Evolutionary conservation across 2,113 vertebrate species (phyloP), one percentile per base, ranked within the genome.

Genomic region (Hylia prasina): DNA sequence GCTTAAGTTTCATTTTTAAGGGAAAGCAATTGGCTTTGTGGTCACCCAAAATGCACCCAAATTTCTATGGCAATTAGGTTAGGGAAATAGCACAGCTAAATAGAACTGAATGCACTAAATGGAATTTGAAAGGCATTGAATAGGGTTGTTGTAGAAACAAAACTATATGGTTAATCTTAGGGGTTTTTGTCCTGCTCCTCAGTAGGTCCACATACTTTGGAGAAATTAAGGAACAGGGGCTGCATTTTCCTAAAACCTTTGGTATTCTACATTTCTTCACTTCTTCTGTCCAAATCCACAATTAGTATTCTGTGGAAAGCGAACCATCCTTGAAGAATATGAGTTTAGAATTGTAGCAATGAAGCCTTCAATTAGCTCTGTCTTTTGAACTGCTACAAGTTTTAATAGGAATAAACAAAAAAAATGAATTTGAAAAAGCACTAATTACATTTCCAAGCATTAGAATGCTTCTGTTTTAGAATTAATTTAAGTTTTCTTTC

Each of bases 391-490:
- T 87, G 33, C n/a, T 90, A 78, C 60, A 89, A 89, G 42, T 86
- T 94, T 86, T 77, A 86, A 57, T 70, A 87, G 72, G 81, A 92
- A 92, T 84, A 92, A 90, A 89, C 72, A 92, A 93, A 83, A 87
- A 94, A 73, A 93, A 81, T 56, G 0, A 87, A 70, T 85, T 93
- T 84, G 57, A 58, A 89, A 82, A 82, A 83, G 42, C 6, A 2
- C 42, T 87, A 91, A 91, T 87, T 95, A 51, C 51, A 58, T 93
- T 95, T 89, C 60, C 77, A 89, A 82, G 61, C 42, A 37, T 66
- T 89, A 35, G 51, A 87, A 83, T 91, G 31, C 40, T 94, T 68
- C 64, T 89, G 35, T 81, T 91, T 82, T 81, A 87, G 77, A 97
- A 94, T 71, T 91, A 90, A 81, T 92, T 89, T 72, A 72, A 90